Conservation (phyloP, 2,113 vertebrate genomes). For the human (Homo sapiens) region DNA sequence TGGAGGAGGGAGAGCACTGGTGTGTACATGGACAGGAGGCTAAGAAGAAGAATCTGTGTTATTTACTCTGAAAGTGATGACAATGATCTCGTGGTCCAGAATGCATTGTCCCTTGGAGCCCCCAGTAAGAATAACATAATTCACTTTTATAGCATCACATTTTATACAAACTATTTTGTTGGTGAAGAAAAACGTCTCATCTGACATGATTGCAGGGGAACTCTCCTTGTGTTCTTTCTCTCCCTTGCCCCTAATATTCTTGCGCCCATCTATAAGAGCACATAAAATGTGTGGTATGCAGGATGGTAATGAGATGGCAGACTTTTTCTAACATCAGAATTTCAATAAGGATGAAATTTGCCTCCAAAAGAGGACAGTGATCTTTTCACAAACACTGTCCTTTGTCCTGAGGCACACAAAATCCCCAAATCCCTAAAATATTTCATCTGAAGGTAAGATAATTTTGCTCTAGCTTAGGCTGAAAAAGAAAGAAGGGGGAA, state of each 20-base stretch:
- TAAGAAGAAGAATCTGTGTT: neutral
- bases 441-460: conserved; percentile 85
- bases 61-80: conserved; percentile 10
- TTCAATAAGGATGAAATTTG: conserved; percentile 78
- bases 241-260: conserved; percentile 58
- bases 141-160: conserved; percentile 49
- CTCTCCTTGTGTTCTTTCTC: neutral
- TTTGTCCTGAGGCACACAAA: conserved; percentile 85
- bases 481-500: conserved; percentile 54
- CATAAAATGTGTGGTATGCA: conserved; percentile 22
- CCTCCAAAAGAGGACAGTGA: conserved; percentile 81
- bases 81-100: conserved; percentile 31
- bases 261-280: neutral
- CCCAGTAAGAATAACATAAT: neutral
- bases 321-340: conserved; percentile 76
- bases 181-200: conserved; percentile 3
- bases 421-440: conserved; percentile 87
- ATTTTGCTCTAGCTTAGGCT: conserved; percentile 77
- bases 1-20: neutral
- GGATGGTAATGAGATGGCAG: conserved; percentile 68
- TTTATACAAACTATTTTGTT: conserved; percentile 36
- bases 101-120: conserved; percentile 16
- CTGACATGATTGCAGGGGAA: conserved; percentile 19
- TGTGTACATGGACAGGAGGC: neutral
- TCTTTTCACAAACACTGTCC: conserved; percentile 81